Base-by-base conservation (phyloP, 2,888 invertebrate genomes). In the Lamellibrachia satsuma region DNA sequence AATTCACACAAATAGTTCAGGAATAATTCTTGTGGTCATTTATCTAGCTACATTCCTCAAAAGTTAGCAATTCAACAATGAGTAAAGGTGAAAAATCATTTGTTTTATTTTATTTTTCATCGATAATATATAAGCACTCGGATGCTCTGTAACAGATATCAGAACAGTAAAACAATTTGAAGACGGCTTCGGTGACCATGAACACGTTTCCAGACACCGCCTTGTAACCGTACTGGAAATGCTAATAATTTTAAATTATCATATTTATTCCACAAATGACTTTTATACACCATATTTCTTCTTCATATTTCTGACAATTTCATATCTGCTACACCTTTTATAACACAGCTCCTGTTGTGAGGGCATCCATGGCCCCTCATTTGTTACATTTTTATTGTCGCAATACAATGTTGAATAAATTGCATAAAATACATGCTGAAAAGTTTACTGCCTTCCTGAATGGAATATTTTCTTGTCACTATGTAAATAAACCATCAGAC, bases 81-180 rank as follows among this genome's bases (percentile, higher is more conserved):
- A 75, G 75, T 75, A 75, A 75, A 75, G 75, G 75, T 75, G 75
- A 75, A 75, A 75, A 75, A 75, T 75, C 75, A 75, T 75, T 75
- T 75, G 75, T 75, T 75, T 75, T 75, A 75, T 75, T 75, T 22
- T 39, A 39, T 39, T 39, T 22, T 75, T 75, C 75, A 75, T 75
- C 75, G 75, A 75, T 75, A 75, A 57, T 57, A 75, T 75, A 75
- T 75, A 75, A 75, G 75, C 75, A 75, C 60, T 15, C 75, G n/a
- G 75, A 75, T 15, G 11, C 75, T 6, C 75, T 75, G 75, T 75
- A 75, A 22, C 75, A 75, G 75, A 75, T 75, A 22, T 22, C 11
- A 75, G 22, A 75, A 75, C 75, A 75, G 15, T 75, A 75, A 75
- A 75, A 75, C 22, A 75, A 75, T 6, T 75, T 75, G 75, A 22